Conservation (phyloP, 2,888 invertebrate genomes). For the Eurytoma adleriae region DNA sequence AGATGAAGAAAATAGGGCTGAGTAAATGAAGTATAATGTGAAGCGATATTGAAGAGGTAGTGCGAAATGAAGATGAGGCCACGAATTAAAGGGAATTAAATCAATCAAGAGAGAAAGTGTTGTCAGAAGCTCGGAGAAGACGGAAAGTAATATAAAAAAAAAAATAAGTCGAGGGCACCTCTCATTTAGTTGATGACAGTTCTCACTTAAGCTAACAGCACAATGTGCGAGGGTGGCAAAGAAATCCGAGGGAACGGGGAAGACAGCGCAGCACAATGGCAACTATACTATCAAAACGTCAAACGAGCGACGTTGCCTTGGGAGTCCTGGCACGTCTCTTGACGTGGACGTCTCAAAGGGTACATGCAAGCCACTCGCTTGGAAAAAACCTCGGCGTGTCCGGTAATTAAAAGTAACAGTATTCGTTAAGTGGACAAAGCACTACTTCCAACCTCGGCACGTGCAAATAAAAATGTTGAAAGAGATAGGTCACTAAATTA, state of each 20-base stretch:
- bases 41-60: neutral
- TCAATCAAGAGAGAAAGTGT: neutral
- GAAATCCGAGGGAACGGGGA: conserved; percentile 23
- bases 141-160: neutral
- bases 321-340: conserved; percentile 21
- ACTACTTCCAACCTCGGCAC: conserved; percentile 2
- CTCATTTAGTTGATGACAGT: conserved; percentile 45
- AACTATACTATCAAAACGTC: conserved; percentile 43
- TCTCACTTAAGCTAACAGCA: conserved; percentile 39
- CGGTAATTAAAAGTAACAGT: conserved; percentile 48
- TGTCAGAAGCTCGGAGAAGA: neutral
- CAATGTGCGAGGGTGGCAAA: conserved; percentile 21
- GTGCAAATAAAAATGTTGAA: no score
- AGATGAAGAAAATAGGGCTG: neutral
- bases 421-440: conserved; percentile 33
- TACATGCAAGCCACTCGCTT: conserved; percentile 20
- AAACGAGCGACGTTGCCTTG: conserved; percentile 18
- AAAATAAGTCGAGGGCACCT: neutral
- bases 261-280: conserved; percentile 13
- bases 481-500: no score
- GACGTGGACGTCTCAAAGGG: conserved; percentile 12
- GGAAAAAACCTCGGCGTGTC: conserved; percentile 35
- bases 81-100: conserved; percentile 15
- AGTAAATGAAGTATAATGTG: neutral
- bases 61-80: neutral